Conservation (phyloP, 2,888 invertebrate genomes). For the Plagodis pulveraria region DNA sequence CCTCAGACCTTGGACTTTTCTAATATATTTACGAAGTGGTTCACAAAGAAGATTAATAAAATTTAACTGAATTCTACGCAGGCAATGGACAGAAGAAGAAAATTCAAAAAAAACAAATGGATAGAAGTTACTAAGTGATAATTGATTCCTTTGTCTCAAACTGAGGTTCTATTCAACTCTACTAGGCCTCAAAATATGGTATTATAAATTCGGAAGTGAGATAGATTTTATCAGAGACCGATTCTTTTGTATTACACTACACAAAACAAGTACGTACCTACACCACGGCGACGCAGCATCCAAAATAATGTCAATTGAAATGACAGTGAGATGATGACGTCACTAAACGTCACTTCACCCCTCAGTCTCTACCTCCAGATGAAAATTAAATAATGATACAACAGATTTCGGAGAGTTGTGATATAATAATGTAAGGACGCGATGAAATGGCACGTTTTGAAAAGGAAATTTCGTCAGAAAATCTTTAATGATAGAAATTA, state of each 20-base stretch:
- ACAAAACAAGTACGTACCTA: background rate
- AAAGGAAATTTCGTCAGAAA: background rate
- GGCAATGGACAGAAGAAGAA: too few relatives aligned
- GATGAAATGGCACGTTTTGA: slow-evolving; percentile 15
- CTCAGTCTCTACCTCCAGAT: slow-evolving; percentile 31
- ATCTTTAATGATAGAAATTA: too few relatives aligned
- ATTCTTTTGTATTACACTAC: slow-evolving; percentile 10
- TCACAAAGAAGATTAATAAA: too few relatives aligned
- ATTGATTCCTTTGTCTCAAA: too few relatives aligned
- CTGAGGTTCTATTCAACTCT: too few relatives aligned
- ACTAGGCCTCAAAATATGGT: too few relatives aligned
- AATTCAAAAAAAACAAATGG: too few relatives aligned
- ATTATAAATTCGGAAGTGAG: background rate
- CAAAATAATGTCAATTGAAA: slow-evolving; percentile 62
- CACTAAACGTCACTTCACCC: slow-evolving; percentile 58
- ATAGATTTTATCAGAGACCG: slow-evolving; percentile 10
- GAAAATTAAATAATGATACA: slow-evolving; percentile 64
- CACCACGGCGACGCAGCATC: slow-evolving; percentile 34
- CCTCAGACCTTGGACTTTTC: too few relatives aligned
- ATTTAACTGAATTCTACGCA: too few relatives aligned
- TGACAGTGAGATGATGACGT: slow-evolving; percentile 68
- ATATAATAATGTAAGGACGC: slow-evolving; percentile 16
- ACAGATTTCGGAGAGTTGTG: slow-evolving; percentile 58
- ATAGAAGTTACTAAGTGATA: too few relatives aligned
- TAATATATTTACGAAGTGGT: too few relatives aligned